Evolutionary conservation across 2,888 invertebrate genomes (phyloP), one percentile per base, ranked within the genome.

Genomic region (Macaria liturata): DNA sequence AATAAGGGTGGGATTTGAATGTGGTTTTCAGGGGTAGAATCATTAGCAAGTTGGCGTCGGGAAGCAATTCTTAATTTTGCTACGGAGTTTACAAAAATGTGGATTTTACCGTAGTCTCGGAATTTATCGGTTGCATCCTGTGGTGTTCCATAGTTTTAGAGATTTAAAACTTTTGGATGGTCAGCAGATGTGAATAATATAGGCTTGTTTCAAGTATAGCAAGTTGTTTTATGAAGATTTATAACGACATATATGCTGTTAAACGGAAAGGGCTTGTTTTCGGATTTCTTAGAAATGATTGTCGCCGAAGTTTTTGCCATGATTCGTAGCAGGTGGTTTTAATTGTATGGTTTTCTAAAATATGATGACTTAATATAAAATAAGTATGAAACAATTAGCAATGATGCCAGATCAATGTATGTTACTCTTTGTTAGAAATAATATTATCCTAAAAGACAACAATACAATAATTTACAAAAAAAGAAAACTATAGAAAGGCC

Each of bases 51-150:
- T 60, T 60, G 54, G 58, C 55, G 45, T 54, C 57, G 63, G 63
- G 65, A 66, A 69, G 72, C 72, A 71, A 71, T 76, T 72, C 71
- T 76, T 84, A 86, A 86, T 88, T 90, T 90, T 75, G 88, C 88
- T 81, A 78, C 70, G 83, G 78, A 71, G 75, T 75, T 76, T 75
- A 81, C 76, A 80, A 83, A 88, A 88, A 86, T 85, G 84, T 84
- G 81, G 80, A 85, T 86, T 88, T 89, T 84, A 63, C 86, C 74
- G 80, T 85, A 83, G 80, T 80, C 84, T 79, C 64, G 78, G 82
- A 86, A 90, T 91, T 89, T 91, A 89, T 88, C 82, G 68, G 62
- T 65, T 61, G 68, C 66, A 67, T 74, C 75, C 78, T 71, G 75
- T 51, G 68, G 77, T 60, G 75, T 69, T 65, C 68, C 62, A 48